Evolutionary conservation across 2,113 vertebrate genomes (phyloP), one percentile per base, ranked within the genome.

Genomic region (Brachypodius melanocephalos): DNA sequence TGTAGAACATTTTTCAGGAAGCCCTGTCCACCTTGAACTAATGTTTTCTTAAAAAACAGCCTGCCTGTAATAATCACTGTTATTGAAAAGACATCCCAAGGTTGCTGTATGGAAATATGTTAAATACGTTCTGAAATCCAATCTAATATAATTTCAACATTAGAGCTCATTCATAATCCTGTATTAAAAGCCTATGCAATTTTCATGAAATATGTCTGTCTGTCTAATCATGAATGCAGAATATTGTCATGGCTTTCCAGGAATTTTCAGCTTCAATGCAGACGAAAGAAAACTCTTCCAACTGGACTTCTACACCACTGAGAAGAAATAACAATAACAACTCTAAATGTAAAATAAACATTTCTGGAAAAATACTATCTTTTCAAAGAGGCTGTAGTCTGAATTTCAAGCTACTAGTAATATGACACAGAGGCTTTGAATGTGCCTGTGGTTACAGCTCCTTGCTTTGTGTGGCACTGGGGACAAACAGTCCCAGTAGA

Each of bases 241-340:
- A 97, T 97, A 97, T 98, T 98, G 96, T 97, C 97, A 97, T 88
- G 71, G 82, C 95, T 98, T 98, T 97, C 97, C 95, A 97, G 95
- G 97, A 98, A 97, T 97, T 97, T 97, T 97, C 90, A 97, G 75
- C 92, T 94, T 97, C 75, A 84, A 12, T 96, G 81, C 80, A 94
- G 95, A 95, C 93, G 93, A 96, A 97, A 97, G 95, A 97, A 98
- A 97, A 96, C 86, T 90, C 95, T 97, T 98, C 95, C 97, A 97
- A 97, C 93, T 97, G 88, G 96, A 97, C 88, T 97, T 98, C 96
- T 97, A 97, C 91, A 97, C 96, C 91, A 92, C 96, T 92, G 97
- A 96, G 96, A 96, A 98, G 96, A 97, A 98, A 98, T 97, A 97
- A 97, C 91, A 97, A 97, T 97, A 98, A 97, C 96, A 97, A 95